A percentile compares a stretch with the other conserved stretches of the same genome.
Evolutionary conservation across 2,888 invertebrate genomes (phyloP).

Genomic region (Apotomis turbidana): DNA sequence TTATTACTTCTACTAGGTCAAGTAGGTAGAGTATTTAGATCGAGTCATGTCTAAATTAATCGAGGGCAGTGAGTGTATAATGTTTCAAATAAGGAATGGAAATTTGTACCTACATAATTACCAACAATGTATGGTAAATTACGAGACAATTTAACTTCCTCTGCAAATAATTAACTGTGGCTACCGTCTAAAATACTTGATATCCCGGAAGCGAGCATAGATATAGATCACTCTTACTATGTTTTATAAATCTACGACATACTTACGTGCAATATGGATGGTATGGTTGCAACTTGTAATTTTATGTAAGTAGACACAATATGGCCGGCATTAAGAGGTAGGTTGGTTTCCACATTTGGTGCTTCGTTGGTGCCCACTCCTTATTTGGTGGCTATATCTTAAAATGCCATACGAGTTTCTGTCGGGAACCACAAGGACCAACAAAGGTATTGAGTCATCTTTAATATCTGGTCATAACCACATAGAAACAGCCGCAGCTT

Average conservation of each 20-base stretch:
- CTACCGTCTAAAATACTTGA: not conserved
- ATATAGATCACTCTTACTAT: not conserved
- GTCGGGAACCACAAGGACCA: constrained; percentile 9
- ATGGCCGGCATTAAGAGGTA: constrained; percentile 19
- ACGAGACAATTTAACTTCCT: no score
- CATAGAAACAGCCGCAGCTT: not conserved
- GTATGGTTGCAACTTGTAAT: constrained; percentile 4
- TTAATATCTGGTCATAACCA: constrained; percentile 18
- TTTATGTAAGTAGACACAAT: constrained; percentile 14
- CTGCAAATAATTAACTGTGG: no score
- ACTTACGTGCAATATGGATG: constrained; percentile 1
- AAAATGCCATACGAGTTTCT: constrained; percentile 15
- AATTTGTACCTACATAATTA: no score
- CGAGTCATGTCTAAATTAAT: no score
- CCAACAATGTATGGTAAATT: no score
- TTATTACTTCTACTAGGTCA: no score
- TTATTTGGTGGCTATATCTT: constrained; percentile 28
- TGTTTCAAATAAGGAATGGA: no score
- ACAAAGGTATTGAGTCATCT: constrained; percentile 33
- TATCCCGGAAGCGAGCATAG: not conserved
- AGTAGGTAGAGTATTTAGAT: no score
- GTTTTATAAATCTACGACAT: not conserved
- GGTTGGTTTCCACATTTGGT: constrained; percentile 36
- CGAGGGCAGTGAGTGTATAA: no score
- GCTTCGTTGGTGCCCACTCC: constrained; percentile 21